Base-by-base conservation (phyloP, 2,888 invertebrate species). In the Phlogophora meticulosa region DNA sequence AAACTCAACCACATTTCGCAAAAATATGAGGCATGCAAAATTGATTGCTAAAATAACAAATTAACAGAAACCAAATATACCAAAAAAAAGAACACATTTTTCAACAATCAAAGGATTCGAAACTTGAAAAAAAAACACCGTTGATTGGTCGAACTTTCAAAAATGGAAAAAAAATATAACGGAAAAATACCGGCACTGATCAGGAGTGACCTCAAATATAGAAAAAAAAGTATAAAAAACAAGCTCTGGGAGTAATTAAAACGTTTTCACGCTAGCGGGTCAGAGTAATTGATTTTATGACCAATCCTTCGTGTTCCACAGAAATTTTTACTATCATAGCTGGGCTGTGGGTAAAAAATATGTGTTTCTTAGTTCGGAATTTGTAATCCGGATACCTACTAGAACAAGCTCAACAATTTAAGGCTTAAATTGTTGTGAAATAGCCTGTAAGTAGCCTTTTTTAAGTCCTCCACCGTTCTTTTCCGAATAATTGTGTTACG, bases 211-310 rank as follows among this genome's bases (percentile, higher is more conserved):
- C 81, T 75, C 80, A 81, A 82, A 80, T 56, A 55, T 52, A 24
- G 24, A 71, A 60, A 70, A 72, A 60, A 53, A 49, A 42, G 9
- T 28, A 5, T 28, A 63, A 70, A 71, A 78, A 72, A 72, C 81
- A 51, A 43, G 78, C 78, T 82, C 49, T 72, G 28, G 32, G 40
- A 40, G 72, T 67, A 81, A 82, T 82, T 78, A 83, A 80, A 80
- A 61, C 74, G 72, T 81, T 82, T 82, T 81, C 83, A 82, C 82
- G 82, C 75, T 68, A 56, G 56, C 63, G 70, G 63, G 46, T 70
- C 64, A 51, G 46, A 63, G 61, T 81, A 83, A 83, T 82, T 74
- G 81, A 82, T 83, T 83, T 76, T 83, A 81, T 75, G 72, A 81
- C 34, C 69, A 72, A 82, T 78, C 72, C 76, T 70, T 64, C 77